Conservation (phyloP, 37 sponge, comb jelly and placozoan genomes). For the Aplysina aerophoba region DNA sequence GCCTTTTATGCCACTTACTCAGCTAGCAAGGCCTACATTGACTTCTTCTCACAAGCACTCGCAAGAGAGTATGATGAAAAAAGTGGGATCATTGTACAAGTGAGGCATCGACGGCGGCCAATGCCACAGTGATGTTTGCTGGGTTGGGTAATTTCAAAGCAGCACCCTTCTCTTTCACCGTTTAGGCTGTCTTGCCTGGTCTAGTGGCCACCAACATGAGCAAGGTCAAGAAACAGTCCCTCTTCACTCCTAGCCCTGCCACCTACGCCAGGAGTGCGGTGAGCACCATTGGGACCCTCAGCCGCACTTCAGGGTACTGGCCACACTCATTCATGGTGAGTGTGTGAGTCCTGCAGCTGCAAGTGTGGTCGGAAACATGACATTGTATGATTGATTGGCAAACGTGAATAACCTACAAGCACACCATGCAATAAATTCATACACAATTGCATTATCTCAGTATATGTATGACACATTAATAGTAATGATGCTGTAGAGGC, state of each 20-base stretch:
- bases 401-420: no score
- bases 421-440: no score
- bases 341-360: no score
- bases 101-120: not conserved
- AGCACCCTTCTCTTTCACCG: no score
- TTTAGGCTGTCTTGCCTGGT: not conserved
- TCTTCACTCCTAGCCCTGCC: not conserved
- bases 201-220: conserved; percentile 26
- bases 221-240: not conserved
- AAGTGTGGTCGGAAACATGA: no score
- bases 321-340: conserved; percentile 1
- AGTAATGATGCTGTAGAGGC: no score
- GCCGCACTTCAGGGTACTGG: conserved; percentile 10
- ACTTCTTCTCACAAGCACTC: conserved; percentile 65
- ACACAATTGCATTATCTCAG: no score
- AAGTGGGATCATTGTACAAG: conserved; percentile 79
- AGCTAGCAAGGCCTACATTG: conserved; percentile 50
- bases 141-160: no score
- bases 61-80: conserved; percentile 51
- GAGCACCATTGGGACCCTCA: conserved; percentile 18
- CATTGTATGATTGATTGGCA: no score
- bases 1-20: conserved; percentile 17
- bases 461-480: no score
- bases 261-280: conserved; percentile 19
- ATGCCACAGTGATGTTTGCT: not conserved